Evolutionary conservation across 2,797 vertebrate species (phyloP).

Genomic region (Lateolabrax maculatus): DNA sequence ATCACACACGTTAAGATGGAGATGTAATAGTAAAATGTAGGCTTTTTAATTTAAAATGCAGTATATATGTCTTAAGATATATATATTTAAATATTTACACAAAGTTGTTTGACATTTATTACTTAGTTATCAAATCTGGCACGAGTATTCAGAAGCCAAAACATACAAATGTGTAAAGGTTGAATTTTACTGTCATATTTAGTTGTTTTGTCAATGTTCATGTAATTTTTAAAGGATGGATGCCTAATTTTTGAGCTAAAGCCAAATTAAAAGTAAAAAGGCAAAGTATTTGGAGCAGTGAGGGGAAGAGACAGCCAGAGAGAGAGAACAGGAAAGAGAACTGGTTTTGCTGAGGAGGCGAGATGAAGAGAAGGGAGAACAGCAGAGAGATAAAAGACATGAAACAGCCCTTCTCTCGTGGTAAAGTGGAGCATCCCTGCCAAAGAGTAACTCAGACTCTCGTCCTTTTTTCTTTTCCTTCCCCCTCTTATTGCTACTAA

Average conservation of each 20-base stretch:
- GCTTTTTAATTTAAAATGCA: conserved; percentile 22
- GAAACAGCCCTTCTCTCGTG: conserved; percentile 72
- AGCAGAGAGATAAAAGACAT: conserved; percentile 83
- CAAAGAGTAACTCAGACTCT: conserved; percentile 73
- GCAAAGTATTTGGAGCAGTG: conserved; percentile 19
- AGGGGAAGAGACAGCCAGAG: background rate
- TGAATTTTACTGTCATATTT: background rate
- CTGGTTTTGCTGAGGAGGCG: conserved; percentile 52
- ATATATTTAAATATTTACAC: background rate
- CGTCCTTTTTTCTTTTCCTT: background rate
- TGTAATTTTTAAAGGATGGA: background rate
- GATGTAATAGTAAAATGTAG: background rate
- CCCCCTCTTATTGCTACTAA: background rate
- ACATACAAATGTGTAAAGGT: background rate
- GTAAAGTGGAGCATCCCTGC: conserved; percentile 70
- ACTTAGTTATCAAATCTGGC: background rate
- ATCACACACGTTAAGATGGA: conserved; percentile 30
- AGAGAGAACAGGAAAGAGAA: conserved; percentile 10
- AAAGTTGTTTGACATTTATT: background rate
- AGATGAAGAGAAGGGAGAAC: conserved; percentile 73
- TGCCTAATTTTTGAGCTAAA: conserved; percentile 4
- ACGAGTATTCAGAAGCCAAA: background rate
- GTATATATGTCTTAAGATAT: background rate
- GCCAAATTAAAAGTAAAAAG: conserved; percentile 35
- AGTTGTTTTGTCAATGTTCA: background rate